Evolutionary conservation across 1,140 invertebrate species (phyloP), one percentile per base, ranked within the genome.

Genomic region (Araneus ventricosus): DNA sequence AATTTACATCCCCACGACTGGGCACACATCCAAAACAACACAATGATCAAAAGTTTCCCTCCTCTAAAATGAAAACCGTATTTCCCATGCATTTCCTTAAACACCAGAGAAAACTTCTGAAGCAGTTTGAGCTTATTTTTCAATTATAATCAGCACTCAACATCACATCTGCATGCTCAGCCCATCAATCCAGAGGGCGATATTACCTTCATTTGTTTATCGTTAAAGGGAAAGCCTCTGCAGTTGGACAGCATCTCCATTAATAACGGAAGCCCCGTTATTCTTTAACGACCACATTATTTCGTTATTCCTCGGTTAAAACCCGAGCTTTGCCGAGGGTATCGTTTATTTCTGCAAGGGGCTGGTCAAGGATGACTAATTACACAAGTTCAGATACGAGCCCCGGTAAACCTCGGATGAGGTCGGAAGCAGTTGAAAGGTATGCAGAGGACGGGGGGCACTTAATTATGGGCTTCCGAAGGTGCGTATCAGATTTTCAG

Each of bases 381-480:
- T 90, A 59, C 70, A 34, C 52, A 24, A 79, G 75, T 90, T 90
- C 88, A 90, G 45, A 80, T 34, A 59, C 67, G 17, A 90, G 88
- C 37, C 30, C 45, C 41, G 41, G 52, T 34, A 86, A 86, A 59
- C 41, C 34, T 45, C 79, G 37, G 79, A 45, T 82, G n/a, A 30
- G 22, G 30, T 52, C 30, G 57, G 88, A n/a, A 52, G 88, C 39
- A 82, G 70, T 67, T 67, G 63, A 67, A 67, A 79, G 84, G n/a
- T 27, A 10, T 22, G 27, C 57, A 20, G 20, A 34, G 79, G 30
- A 27, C 7, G 70, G 7, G 52, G 27, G 37, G 57, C 82, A 92
- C 79, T 92, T 92, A 92, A 92, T 92, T 92, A 92, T 63, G 24
- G n/a, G 90, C 89, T 84, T 91, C 61, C 39, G 90, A 52, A 92